Evolutionary conservation across 2,797 vertebrate species (phyloP).

Genomic region (Propithecus deckenii): DNA sequence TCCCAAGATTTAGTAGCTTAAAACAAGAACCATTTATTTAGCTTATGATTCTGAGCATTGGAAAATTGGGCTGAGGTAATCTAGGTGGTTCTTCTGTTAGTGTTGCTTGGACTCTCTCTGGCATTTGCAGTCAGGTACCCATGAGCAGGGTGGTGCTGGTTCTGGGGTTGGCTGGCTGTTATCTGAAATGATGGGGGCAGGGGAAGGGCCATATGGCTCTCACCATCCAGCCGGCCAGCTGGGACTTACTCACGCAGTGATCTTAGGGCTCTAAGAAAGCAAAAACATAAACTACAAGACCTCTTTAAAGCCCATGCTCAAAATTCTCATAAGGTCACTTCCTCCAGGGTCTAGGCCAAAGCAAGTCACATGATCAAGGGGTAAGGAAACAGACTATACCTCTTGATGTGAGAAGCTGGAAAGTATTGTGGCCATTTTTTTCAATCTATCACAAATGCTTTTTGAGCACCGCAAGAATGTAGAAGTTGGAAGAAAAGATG

Average conservation of each 20-base stretch:
- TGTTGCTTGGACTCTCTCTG: not conserved
- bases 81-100: not conserved
- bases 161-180: not conserved
- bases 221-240: not conserved
- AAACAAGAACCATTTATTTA: not conserved
- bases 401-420: not conserved
- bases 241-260: not conserved
- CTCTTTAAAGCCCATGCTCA: not conserved
- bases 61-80: not conserved
- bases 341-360: not conserved
- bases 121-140: not conserved
- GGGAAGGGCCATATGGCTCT: not conserved
- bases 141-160: not conserved
- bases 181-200: too few relatives aligned
- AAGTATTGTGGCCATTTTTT: not conserved
- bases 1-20: not conserved
- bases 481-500: not conserved
- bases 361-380: not conserved
- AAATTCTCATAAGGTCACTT: not conserved
- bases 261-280: not conserved
- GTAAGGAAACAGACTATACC: not conserved
- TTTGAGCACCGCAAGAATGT: not conserved
- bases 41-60: not conserved
- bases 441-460: not conserved
- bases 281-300: not conserved